Percentiles rank a stretch among this genome's conserved stretches.
Conservation (phyloP, 2,888 invertebrate genomes). For the Heliconius ismenius region DNA sequence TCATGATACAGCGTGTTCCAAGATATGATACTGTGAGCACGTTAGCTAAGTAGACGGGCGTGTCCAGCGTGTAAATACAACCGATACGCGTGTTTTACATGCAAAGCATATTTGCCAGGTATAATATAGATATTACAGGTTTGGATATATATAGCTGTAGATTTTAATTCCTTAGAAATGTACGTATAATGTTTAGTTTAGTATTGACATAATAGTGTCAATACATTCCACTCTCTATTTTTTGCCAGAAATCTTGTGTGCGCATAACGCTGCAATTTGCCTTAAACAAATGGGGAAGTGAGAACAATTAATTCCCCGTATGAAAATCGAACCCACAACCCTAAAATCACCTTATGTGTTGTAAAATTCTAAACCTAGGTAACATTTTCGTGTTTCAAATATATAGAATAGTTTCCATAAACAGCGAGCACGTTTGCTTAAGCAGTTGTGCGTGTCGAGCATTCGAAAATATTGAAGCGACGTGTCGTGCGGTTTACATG, state of each 20-base stretch:
- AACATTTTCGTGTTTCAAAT: slow-evolving; percentile 23
- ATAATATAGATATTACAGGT: not conserved
- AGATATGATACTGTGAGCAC: slow-evolving; percentile 24
- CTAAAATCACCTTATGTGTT: not conserved
- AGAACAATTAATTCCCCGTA: not conserved
- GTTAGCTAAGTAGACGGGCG: slow-evolving; percentile 33
- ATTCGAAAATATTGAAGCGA: slow-evolving; percentile 24
- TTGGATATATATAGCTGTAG: too few relatives aligned
- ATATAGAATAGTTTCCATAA: slow-evolving; percentile 30
- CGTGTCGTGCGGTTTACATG: slow-evolving; percentile 23
- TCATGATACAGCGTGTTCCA: slow-evolving; percentile 30
- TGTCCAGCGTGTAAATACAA: slow-evolving; percentile 31
- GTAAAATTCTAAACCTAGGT: not conserved
- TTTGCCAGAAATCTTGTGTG: not conserved
- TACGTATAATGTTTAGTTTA: too few relatives aligned
- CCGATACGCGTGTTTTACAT: slow-evolving; percentile 7
- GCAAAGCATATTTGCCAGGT: not conserved
- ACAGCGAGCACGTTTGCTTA: slow-evolving; percentile 30
- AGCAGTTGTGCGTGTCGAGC: slow-evolving; percentile 36
- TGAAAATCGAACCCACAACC: not conserved
- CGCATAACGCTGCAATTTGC: not conserved
- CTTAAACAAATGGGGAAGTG: not conserved
- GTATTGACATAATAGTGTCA: too few relatives aligned
- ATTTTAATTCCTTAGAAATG: not conserved
- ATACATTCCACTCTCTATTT: not conserved